phyloP scores from a whole-genome alignment of 2,797 vertebrate genomes.

The Nasua narica region DNA sequence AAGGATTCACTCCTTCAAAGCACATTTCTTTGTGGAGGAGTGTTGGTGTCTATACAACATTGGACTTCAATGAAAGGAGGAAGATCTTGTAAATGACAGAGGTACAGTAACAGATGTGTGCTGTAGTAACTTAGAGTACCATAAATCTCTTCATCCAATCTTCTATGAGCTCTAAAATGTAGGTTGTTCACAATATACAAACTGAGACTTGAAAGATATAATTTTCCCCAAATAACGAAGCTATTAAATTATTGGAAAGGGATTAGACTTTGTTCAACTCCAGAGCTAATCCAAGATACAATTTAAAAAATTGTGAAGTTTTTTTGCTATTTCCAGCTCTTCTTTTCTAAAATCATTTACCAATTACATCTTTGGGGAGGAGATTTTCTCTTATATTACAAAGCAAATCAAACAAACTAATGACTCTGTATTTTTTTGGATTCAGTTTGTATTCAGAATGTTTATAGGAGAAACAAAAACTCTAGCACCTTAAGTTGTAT shows the following conservation, averaged over 20 bases:
- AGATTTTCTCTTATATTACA: not conserved
- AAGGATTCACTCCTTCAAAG: not conserved
- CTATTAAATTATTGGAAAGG: not conserved
- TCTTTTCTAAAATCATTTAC: not conserved
- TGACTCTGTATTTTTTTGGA: not conserved
- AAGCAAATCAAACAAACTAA: not conserved
- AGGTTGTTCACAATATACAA: not conserved
- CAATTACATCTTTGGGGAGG: not conserved
- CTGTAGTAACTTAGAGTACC: not conserved
- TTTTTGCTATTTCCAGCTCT: not conserved
- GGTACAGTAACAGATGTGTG: rapidly evolving
- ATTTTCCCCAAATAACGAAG: not conserved
- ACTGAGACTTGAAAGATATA: not conserved
- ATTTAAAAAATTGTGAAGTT: not conserved
- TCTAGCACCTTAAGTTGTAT: not conserved
- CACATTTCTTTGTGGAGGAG: not conserved
- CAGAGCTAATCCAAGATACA: not conserved
- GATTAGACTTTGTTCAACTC: not conserved
- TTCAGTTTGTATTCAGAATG: not conserved
- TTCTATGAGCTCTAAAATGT: not conserved
- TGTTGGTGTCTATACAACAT: rapidly evolving
- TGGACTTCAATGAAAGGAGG: not conserved
- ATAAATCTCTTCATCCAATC: not conserved
- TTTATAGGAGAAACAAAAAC: not conserved
- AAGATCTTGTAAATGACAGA: not conserved